These are phyloP conservation scores for Dicyrtomina minuta DNA, from an alignment of 2,888 invertebrate species.

Conservation along the genomic window DNA sequence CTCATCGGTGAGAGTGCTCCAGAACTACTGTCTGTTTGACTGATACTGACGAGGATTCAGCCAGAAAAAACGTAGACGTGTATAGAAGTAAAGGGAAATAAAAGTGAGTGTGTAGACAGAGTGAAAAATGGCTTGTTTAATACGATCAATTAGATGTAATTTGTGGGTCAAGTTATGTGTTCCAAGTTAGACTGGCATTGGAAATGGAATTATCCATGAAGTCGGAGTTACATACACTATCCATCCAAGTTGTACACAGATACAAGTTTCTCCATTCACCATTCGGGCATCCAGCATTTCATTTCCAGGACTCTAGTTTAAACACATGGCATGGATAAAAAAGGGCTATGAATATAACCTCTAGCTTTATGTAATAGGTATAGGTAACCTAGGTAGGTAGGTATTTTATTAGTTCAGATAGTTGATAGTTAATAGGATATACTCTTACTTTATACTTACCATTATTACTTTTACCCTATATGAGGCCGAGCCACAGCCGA, in stretches of 20 bases:
- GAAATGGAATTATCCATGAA: too few relatives aligned
- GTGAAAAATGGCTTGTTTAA: slow-evolving; percentile 26
- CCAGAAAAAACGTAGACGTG: neutral
- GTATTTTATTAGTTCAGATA: neutral
- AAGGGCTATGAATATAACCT: neutral
- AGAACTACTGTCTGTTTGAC: too few relatives aligned
- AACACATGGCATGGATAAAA: slow-evolving; percentile 21
- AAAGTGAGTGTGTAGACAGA: slow-evolving; percentile 17
- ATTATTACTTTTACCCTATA: too few relatives aligned
- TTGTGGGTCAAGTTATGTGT: slow-evolving; percentile 27
- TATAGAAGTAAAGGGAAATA: neutral
- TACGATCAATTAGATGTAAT: slow-evolving; percentile 36
- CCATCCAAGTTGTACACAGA: too few relatives aligned
- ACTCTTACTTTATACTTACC: too few relatives aligned
- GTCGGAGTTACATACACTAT: too few relatives aligned
- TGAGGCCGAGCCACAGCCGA: neutral
- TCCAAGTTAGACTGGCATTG: slow-evolving; percentile 10
- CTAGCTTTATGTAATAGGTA: too few relatives aligned
- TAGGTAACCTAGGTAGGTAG: neutral
- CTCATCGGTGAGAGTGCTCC: too few relatives aligned
- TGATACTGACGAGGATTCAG: neutral
- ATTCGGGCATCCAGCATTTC: neutral
- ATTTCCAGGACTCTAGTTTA: neutral
- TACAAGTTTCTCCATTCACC: too few relatives aligned
- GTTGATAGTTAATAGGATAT: too few relatives aligned